A percentile compares a stretch with the other conserved stretches of the same genome.
phyloP scores from a whole-genome alignment of 2,888 invertebrate genomes.

The Phoenoteleia sp. region DNA sequence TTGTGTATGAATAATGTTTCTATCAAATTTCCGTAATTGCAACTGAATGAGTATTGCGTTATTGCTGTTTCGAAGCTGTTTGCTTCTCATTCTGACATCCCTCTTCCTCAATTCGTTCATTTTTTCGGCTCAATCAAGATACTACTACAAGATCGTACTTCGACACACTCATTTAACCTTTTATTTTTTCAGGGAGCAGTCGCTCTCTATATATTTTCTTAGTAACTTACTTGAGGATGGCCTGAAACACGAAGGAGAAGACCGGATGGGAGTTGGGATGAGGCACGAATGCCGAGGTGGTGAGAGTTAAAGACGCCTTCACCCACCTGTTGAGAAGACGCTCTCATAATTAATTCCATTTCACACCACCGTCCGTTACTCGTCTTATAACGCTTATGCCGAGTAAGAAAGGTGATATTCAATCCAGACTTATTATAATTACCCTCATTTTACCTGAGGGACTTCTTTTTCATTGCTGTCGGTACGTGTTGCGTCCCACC shows the following conservation, averaged over 20 bases:
- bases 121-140: conserved; percentile 76
- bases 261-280: conserved; percentile 50
- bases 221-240: conserved; percentile 85
- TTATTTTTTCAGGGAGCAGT: conserved; percentile 77
- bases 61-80: conserved; percentile 31
- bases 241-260: conserved; percentile 81
- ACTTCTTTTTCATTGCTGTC: conserved; percentile 8
- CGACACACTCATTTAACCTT: conserved; percentile 81
- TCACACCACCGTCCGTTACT: conserved; percentile 81
- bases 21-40: no score
- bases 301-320: conserved; percentile 84
- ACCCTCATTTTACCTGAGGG: conserved; percentile 41
- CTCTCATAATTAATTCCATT: conserved; percentile 86
- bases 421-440: conserved; percentile 60
- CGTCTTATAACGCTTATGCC: conserved; percentile 63
- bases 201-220: conserved; percentile 85
- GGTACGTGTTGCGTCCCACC: conserved; percentile 15
- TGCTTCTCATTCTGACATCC: conserved; percentile 56
- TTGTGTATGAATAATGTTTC: no score
- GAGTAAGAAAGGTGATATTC: conserved; percentile 68
- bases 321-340: conserved; percentile 86
- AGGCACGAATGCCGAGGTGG: conserved; percentile 69
- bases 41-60: conserved; percentile 35
- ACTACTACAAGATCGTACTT: conserved; percentile 76
- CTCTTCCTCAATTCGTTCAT: conserved; percentile 61